A percentile compares a stretch with the other conserved stretches of the same genome.
These are phyloP conservation scores for Mechanitis messenoides DNA, from an alignment of 2,888 invertebrate species.

Conservation along the genomic window DNA sequence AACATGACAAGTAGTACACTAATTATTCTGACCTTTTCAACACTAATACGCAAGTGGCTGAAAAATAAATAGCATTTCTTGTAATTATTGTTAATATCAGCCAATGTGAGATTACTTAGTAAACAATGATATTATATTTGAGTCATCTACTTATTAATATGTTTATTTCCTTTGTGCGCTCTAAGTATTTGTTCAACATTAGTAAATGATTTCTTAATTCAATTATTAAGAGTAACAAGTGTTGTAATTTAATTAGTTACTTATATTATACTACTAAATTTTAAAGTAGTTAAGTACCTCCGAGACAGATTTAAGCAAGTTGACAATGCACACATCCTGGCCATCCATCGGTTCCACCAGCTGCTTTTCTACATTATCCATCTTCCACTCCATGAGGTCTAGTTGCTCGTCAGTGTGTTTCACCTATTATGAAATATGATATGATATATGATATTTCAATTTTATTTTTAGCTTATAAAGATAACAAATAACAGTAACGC, in stretches of 20 bases:
- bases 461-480: no score
- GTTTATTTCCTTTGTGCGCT: no score
- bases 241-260: no score
- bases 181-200: no score
- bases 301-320: slow-evolving; percentile 84
- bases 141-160: no score
- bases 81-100: slow-evolving; percentile 17
- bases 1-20: slow-evolving; percentile 52
- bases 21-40: slow-evolving; percentile 64
- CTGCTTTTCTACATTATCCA: slow-evolving; percentile 82
- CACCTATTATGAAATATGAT: slow-evolving; percentile 67
- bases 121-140: no score
- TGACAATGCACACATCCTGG: slow-evolving; percentile 82
- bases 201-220: no score
- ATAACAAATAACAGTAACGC: no score
- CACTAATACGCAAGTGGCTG: slow-evolving; percentile 61
- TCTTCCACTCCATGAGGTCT: slow-evolving; percentile 83
- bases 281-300: slow-evolving; percentile 66
- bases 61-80: slow-evolving; percentile 53
- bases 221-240: no score
- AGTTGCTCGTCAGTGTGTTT: slow-evolving; percentile 84
- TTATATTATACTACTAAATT: no score
- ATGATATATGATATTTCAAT: no score
- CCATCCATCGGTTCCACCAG: slow-evolving; percentile 71
- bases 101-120: not conserved